Conservation (phyloP, 2,113 vertebrate genomes). For the Cyprinodon variegatus region DNA sequence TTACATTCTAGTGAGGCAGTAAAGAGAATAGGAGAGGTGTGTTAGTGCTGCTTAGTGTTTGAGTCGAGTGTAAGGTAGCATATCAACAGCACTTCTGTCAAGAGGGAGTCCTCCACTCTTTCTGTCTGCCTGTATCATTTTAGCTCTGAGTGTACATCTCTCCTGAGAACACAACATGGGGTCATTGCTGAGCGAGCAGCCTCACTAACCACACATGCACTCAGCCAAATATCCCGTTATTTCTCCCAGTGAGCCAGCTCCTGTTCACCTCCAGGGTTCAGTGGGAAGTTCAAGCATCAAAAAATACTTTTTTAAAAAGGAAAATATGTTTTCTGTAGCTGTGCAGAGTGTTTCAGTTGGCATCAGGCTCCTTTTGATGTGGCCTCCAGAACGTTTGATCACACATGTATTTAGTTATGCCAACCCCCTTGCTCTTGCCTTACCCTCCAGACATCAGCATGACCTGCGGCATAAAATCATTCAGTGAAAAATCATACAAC, state of each 20-base stretch:
- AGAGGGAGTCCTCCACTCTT: slow-evolving; percentile 59
- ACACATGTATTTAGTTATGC: slow-evolving; percentile 15
- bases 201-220: slow-evolving; percentile 21
- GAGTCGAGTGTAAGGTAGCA: slow-evolving; percentile 59
- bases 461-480: slow-evolving; percentile 38
- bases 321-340: slow-evolving; percentile 13
- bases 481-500: slow-evolving; percentile 49
- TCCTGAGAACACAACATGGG: slow-evolving; percentile 24
- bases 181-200: slow-evolving; percentile 15
- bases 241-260: slow-evolving; percentile 24
- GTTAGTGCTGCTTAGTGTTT: slow-evolving; percentile 50
- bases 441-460: slow-evolving; percentile 23
- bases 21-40: slow-evolving; percentile 51
- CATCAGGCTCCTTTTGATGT: slow-evolving; percentile 52
- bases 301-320: background rate
- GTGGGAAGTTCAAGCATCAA: slow-evolving; percentile 16
- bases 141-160: slow-evolving; percentile 20
- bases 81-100: slow-evolving; percentile 68
- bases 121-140: slow-evolving; percentile 7
- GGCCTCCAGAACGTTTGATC: slow-evolving; percentile 50
- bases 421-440: background rate
- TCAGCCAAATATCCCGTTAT: slow-evolving; percentile 27
- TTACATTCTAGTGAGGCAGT: slow-evolving; percentile 45
- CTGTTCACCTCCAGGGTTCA: slow-evolving; percentile 28
- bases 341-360: slow-evolving; percentile 25